Evolutionary conservation across 2,888 invertebrate species (phyloP).

Genomic region (Cynaeus angustus): DNA sequence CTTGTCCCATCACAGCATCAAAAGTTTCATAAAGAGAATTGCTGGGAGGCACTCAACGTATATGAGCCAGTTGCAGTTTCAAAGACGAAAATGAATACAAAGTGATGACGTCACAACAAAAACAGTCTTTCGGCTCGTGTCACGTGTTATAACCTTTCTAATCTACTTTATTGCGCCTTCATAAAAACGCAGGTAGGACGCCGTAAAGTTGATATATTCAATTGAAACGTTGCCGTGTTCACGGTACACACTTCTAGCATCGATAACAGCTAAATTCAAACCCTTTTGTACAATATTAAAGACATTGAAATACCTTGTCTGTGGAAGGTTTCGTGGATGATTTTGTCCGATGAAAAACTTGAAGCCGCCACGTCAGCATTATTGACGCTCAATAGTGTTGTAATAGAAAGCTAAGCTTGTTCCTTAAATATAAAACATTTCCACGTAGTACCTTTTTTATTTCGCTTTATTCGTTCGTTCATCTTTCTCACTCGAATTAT

Average conservation of each 20-base stretch:
- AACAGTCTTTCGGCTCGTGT: background rate
- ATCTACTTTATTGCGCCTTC: conserved; percentile 9
- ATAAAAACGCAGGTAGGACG: conserved; percentile 8
- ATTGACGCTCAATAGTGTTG: background rate
- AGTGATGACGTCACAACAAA: background rate
- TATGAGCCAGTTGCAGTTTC: background rate
- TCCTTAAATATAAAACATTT: conserved; percentile 1
- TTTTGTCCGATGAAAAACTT: background rate
- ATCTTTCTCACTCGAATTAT: background rate
- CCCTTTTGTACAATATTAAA: too few relatives aligned
- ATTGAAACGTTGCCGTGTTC: too few relatives aligned
- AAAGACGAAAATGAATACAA: too few relatives aligned
- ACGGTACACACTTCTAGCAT: too few relatives aligned
- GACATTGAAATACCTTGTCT: too few relatives aligned
- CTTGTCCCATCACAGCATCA: too few relatives aligned
- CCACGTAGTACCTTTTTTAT: background rate
- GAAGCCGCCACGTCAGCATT: background rate
- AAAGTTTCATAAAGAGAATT: conserved; percentile 11
- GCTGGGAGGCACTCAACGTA: conserved; percentile 10
- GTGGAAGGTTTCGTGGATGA: too few relatives aligned
- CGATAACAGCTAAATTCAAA: too few relatives aligned
- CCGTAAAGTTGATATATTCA: conserved; percentile 6
- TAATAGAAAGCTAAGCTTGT: background rate
- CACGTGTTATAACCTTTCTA: conserved; percentile 16
- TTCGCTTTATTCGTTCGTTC: too few relatives aligned